phyloP scores from a whole-genome alignment of 2,113 vertebrate genomes.

The Chaetorhynchus papuensis region DNA sequence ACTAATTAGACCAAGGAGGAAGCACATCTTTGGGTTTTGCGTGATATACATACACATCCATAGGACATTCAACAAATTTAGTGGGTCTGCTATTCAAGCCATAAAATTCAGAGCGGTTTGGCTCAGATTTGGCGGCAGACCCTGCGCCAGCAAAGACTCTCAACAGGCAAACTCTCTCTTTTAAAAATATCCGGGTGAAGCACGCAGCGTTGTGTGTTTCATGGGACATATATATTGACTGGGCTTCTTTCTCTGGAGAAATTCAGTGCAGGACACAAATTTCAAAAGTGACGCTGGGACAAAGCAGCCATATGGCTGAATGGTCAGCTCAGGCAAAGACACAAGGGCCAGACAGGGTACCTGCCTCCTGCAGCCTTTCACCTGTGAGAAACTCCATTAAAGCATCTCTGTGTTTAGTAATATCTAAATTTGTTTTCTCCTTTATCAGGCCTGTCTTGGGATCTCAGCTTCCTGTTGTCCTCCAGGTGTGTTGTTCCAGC shows the following conservation, averaged over 20 bases:
- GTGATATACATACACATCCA: fast-evolving
- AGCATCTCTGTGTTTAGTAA: neutral
- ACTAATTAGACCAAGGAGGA: neutral
- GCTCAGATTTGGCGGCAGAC: neutral
- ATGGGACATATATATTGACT: neutral
- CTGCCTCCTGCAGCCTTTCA: neutral
- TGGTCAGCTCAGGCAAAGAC: neutral
- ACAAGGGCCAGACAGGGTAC: neutral
- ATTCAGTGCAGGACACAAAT: neutral
- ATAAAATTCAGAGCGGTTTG: neutral
- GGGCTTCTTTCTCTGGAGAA: neutral
- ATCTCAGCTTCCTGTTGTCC: neutral
- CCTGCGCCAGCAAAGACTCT: neutral
- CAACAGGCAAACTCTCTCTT: neutral
- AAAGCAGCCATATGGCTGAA: fast-evolving
- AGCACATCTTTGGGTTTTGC: neutral
- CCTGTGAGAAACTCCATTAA: neutral
- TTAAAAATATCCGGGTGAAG: neutral
- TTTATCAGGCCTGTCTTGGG: neutral
- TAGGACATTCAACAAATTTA: no score
- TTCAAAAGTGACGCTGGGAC: neutral
- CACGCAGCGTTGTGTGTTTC: fast-evolving
- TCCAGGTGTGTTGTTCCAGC: neutral
- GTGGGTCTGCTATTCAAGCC: neutral
- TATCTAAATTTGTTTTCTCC: neutral